These are phyloP conservation scores for Saimiri boliviensis DNA, from an alignment of 2,113 vertebrate species.

Conservation along the genomic window DNA sequence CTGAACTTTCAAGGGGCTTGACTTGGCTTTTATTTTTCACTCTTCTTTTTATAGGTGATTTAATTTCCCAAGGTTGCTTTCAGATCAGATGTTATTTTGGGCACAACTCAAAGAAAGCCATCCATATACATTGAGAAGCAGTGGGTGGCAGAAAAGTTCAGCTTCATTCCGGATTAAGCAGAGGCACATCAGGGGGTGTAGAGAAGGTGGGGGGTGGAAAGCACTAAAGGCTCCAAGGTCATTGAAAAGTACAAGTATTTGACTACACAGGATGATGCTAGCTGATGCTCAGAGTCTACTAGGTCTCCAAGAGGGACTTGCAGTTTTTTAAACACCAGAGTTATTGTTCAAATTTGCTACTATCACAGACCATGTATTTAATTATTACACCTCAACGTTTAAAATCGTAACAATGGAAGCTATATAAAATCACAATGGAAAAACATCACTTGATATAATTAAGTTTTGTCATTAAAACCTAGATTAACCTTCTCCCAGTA, in stretches of 20 bases:
- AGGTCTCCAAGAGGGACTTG: not conserved
- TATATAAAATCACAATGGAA: not conserved
- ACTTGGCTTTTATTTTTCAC: constrained; percentile 62
- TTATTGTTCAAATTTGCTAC: not conserved
- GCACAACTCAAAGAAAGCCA: constrained; percentile 56
- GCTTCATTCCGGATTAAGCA: constrained; percentile 66
- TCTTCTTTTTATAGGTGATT: constrained; percentile 54
- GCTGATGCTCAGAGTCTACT: not conserved
- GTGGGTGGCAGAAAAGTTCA: constrained; percentile 49
- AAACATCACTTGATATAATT: not conserved
- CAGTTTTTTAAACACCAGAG: not conserved
- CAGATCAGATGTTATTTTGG: constrained; percentile 54
- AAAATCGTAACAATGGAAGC: not conserved
- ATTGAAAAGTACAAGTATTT: constrained; percentile 52
- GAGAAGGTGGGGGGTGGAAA: not conserved
- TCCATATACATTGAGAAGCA: constrained; percentile 23
- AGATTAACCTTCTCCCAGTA: not conserved
- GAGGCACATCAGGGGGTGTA: not conserved
- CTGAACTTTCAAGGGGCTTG: constrained; percentile 60
- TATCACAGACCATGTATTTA: not conserved
- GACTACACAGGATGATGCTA: not conserved
- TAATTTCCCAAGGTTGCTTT: constrained; percentile 63
- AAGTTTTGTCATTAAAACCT: not conserved
- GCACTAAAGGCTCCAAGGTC: constrained; percentile 2
- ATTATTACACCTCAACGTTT: not conserved